Base-by-base conservation (phyloP, 2,113 vertebrate species). In the Zosterops japonicus region DNA sequence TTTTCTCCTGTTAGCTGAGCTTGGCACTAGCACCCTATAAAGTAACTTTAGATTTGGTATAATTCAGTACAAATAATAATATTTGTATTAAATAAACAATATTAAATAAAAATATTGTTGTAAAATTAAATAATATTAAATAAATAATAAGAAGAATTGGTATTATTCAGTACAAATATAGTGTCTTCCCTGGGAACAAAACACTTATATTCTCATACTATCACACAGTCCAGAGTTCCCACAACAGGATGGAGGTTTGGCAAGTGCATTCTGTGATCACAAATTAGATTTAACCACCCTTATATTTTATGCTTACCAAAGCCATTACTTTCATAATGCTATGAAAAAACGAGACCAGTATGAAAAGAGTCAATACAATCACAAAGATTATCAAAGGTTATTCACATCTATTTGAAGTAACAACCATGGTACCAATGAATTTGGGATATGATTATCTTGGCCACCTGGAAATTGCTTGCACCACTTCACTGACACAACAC, bases 141-240 rank as follows among this genome's bases (percentile, higher is more conserved):
- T 20, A 46, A 46, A 46, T 46, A 46, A 46, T 46, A 20, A 44
- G 7, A 44, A 76, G 22, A 46, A 52, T 39, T 28, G 8, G 23
- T 59, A 3, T 41, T 24, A 75, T 36, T 88, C 35, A 67, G 28
- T 21, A 36, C 1, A 14, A 78, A 75, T 44, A 61, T 9, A 24
- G 11, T 10, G 13, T 33, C 23, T 64, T 68, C 46, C 28, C 29
- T 5, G 17, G 27, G 21, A 31, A 47, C 6, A 8, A 80, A 91
- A 80, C 14, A 23, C 14, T 75, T 49, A 12, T 0, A 4, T 21
- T 10, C 50, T 56, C 3, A 0, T 39, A 20, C 27, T 60, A 20
- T 53, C n/a, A 46, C 6, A 33, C 2, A 31, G 24, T 46, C 33
- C 33, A 65, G 50, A 70, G 25, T 46, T 87, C 53, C 53, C 57